A percentile compares a stretch with the other conserved stretches of the same genome.
phyloP scores from a whole-genome alignment of 2,113 vertebrate genomes.

The Egretta garzetta region DNA sequence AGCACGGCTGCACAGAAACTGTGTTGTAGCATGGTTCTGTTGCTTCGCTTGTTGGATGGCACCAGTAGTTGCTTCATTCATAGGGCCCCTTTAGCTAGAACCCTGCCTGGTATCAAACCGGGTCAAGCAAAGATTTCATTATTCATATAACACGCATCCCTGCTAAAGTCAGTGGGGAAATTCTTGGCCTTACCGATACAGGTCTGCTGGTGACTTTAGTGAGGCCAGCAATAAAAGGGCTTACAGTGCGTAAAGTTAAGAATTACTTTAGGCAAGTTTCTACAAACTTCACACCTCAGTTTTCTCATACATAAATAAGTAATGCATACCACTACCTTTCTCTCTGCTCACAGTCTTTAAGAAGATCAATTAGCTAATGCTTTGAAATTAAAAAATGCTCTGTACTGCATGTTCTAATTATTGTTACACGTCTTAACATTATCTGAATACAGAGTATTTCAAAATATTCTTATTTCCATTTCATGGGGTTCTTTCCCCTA shows the following conservation, averaged over 20 bases:
- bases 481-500: background rate
- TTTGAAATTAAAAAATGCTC: conserved; percentile 33
- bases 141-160: background rate
- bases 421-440: background rate
- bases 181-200: background rate
- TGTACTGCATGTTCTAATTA: background rate
- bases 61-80: background rate
- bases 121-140: background rate
- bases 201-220: background rate
- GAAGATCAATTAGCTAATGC: background rate
- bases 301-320: background rate
- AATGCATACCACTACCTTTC: background rate
- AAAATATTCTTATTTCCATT: conserved; percentile 32
- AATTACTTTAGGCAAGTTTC: background rate
- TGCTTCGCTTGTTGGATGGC: background rate
- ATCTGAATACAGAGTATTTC: background rate
- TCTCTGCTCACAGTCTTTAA: background rate
- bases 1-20: background rate
- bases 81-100: background rate
- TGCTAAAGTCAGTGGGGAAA: background rate
- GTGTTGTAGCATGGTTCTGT: background rate
- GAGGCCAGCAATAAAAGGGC: background rate
- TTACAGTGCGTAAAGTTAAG: background rate
- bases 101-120: background rate
- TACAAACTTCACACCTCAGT: background rate